Evolutionary conservation across 2,113 vertebrate genomes (phyloP).

Genomic region (Heptranchias perlo): DNA sequence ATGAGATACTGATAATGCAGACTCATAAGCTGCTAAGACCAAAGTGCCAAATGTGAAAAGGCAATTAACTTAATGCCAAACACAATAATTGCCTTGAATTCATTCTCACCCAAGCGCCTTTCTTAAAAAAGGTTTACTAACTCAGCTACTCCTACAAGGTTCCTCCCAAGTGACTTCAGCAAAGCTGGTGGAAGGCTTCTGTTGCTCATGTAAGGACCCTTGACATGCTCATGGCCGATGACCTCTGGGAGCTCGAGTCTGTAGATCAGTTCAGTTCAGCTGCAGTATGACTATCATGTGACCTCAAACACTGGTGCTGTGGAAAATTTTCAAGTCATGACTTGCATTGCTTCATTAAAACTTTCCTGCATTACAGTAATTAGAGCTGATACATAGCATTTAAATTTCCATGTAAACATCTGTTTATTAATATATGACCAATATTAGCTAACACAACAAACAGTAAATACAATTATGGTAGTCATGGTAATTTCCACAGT

Average conservation of each 20-base stretch:
- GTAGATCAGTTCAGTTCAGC: background rate
- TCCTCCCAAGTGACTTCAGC: background rate
- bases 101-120: background rate
- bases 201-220: background rate
- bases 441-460: constrained; percentile 13
- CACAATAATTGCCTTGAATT: background rate
- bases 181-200: background rate
- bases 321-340: background rate
- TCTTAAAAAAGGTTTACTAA: background rate
- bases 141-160: background rate
- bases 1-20: no score
- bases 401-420: constrained; percentile 22
- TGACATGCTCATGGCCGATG: background rate
- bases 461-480: constrained; percentile 29
- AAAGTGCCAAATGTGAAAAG: background rate
- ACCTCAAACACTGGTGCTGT: background rate
- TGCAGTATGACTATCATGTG: background rate
- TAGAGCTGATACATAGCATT: background rate
- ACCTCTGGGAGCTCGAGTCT: background rate
- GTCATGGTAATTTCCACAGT: background rate
- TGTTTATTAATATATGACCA: constrained; percentile 31
- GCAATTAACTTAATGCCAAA: background rate
- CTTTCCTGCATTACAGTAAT: constrained; percentile 12
- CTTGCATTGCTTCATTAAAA: constrained; percentile 1
- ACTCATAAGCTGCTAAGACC: background rate